Conservation (phyloP, 2,113 vertebrate species). For the Hemichromis elongatus region DNA sequence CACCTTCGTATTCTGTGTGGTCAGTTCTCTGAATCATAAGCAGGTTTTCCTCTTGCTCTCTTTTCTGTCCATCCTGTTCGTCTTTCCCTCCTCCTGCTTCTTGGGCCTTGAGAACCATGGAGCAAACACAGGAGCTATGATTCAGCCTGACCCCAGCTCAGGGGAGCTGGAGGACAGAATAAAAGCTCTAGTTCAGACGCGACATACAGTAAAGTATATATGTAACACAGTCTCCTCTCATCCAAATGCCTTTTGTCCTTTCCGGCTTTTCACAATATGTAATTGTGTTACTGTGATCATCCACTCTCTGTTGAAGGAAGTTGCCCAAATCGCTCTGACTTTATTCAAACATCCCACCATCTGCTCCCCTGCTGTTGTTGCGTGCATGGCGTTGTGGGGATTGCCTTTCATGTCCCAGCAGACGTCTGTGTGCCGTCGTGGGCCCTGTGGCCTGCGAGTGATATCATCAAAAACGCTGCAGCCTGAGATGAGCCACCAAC, state of each 20-base stretch:
- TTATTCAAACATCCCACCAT: constrained; percentile 40
- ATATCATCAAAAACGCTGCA: constrained; percentile 36
- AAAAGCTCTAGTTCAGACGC: neutral
- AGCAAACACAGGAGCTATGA: constrained; percentile 54
- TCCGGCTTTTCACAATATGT: neutral
- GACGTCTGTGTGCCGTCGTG: constrained; percentile 11
- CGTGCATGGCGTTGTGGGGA: constrained; percentile 34
- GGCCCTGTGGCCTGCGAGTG: neutral
- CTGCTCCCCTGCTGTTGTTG: constrained; percentile 50
- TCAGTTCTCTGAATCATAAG: constrained; percentile 55
- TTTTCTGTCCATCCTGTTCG: constrained; percentile 8
- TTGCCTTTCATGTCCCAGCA: constrained; percentile 34
- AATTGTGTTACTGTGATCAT: constrained; percentile 28
- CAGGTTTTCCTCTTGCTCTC: constrained; percentile 46
- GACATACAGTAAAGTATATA: neutral
- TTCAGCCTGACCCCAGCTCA: constrained; percentile 26
- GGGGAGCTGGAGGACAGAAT: neutral
- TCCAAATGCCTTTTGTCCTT: neutral
- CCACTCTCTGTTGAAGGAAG: constrained; percentile 1
- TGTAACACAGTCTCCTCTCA: neutral
- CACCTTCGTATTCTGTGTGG: constrained; percentile 47
- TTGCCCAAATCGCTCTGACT: neutral
- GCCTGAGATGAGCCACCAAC: constrained; percentile 48
- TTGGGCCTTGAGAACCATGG: constrained; percentile 44
- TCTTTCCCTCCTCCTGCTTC: neutral